Evolutionary conservation across 2,888 invertebrate species (phyloP), one percentile per base, ranked within the genome.

Genomic region (Tetropium fuscum): DNA sequence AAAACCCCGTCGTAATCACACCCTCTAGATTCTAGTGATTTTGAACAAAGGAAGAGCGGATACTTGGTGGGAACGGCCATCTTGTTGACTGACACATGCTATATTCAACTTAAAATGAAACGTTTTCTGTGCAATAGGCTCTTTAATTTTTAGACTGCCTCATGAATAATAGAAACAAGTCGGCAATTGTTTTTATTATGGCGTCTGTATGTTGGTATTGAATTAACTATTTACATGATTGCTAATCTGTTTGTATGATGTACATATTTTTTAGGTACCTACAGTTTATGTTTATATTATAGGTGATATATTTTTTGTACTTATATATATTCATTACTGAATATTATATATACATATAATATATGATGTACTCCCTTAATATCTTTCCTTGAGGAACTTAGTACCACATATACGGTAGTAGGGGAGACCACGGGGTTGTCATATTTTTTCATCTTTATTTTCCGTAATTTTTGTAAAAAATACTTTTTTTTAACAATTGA

Each of bases 31-130:
- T 30, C 44, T 44, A 48, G 22, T 45, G 54, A 60, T 40, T 53
- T 30, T 43, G 66, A 64, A 66, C 64, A 66, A 66, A 64, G 56
- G 56, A 65, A 64, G 58, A 60, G 53, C 60, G 63, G 63, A 64
- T 64, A 62, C 53, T 66, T 47, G 53, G 40, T 45, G 62, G 60
- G 58, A 59, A 64, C 68, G 68, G 68, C 72, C 66, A 68, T 69
- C 68, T 68, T 72, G 68, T 69, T 64, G 68, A 69, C 65, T 67
- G 68, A 54, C 61, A 61, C 59, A 61, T 70, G 69, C 65, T 60
- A 63, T 40, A 20, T 64, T 60, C 45, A 30, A 53, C 38, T 43
- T 48, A 59, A 66, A 68, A 68, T 68, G 68, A 67, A 60, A 60
- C 56, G 56, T 36, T 61, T 53, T 57, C 49, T 36, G 34, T 57